Base-by-base conservation (phyloP, 2,113 vertebrate genomes). In the Poecile atricapillus region DNA sequence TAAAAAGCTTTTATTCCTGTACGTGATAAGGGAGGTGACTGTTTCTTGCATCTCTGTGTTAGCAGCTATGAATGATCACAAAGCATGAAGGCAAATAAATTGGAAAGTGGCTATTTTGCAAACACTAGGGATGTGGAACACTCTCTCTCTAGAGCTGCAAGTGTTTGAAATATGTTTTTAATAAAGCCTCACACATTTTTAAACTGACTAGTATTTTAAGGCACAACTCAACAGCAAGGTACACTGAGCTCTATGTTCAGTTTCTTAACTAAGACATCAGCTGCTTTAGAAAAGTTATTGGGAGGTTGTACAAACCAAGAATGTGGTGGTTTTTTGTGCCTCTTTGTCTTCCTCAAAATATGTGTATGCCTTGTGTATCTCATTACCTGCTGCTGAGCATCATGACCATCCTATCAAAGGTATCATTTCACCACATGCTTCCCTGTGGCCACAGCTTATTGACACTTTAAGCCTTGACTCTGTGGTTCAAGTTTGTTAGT, bases 141-240 rank as follows among this genome's bases (percentile, higher is more conserved):
- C 19, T 59, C 24, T 92, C 69, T 53, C 56, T 79, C 24, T 47
- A 19, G 11, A 59, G 30, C n/a, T 90, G 43, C 21, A 93, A 49
- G 11, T 87, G 60, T 90, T 94, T 95, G 70, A 96, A 94, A 95
- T 87, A 88, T 68, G 33, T 33, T 23, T 94, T 96, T 93, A 92
- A 90, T 87, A 67, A 90, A 88, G n/a, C 73, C 65, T 94, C 47
- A 46, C 75, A 31, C 44, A 67, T 85, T 92, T 96, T 94, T 58
- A 77, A 81, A n/a, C 58, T 30, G n/a, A 35, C 47, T 28, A 84
- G 28, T 20, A 16, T 53, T 95, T 65, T 76, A 70, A 87, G n/a
- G 5, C 13, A 30, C 20, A 35, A 52, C 56, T 77, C 46, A 46
- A 70, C 24, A 63, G 31, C 76, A 80, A 60, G 8, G 28, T 79